Evolutionary conservation across 2,888 invertebrate species (phyloP).

Genomic region (Spodoptera exigua): DNA sequence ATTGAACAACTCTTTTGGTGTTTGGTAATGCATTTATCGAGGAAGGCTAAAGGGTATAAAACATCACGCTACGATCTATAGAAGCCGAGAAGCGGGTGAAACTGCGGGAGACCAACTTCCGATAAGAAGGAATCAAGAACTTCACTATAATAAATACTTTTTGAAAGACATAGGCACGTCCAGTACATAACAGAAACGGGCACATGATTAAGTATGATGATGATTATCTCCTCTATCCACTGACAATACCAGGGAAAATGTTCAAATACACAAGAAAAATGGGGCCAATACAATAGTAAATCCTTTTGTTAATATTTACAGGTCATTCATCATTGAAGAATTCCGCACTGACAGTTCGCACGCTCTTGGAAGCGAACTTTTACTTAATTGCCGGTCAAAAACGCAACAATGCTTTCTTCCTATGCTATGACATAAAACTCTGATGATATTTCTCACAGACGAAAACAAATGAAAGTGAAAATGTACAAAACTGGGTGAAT

Average conservation of each 20-base stretch:
- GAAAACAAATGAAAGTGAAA: constrained; percentile 79
- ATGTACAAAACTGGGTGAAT: constrained; percentile 66
- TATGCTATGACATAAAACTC: constrained; percentile 71
- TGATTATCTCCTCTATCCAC: too few species aligned
- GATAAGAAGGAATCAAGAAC: too few species aligned
- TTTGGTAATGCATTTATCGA: too few species aligned
- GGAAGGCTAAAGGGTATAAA: too few species aligned
- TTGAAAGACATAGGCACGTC: too few species aligned
- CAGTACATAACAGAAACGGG: too few species aligned
- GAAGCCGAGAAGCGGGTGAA: too few species aligned
- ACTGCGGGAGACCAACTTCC: too few species aligned
- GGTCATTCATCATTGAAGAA: constrained; percentile 40
- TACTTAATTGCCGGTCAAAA: constrained; percentile 84
- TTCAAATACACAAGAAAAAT: neutral
- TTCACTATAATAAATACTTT: too few species aligned
- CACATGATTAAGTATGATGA: too few species aligned
- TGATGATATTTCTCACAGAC: constrained; percentile 68
- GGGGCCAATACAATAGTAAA: constrained; percentile 13
- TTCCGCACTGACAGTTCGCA: constrained; percentile 68
- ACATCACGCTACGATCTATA: too few species aligned
- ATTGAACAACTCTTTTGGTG: too few species aligned
- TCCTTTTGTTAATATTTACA: constrained; percentile 34
- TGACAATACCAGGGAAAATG: neutral
- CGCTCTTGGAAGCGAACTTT: constrained; percentile 78
- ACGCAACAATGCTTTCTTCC: constrained; percentile 80